Evolutionary conservation across 2,797 vertebrate genomes (phyloP), one percentile per base, ranked within the genome.

Genomic region (Urophycis tenuis): DNA sequence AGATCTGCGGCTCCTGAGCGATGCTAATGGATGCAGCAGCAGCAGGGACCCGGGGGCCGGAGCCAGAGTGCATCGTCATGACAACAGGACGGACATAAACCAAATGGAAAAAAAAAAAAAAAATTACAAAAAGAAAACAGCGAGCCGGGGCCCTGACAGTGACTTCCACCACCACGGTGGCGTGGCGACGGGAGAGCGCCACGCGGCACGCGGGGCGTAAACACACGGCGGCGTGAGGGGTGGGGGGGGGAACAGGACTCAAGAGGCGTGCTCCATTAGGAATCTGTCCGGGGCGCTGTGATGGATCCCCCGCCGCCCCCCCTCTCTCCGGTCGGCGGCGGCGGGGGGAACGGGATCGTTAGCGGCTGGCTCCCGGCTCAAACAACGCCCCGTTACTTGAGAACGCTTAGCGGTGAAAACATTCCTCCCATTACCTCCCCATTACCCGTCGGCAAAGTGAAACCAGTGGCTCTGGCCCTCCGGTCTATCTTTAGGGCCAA

Each of bases 21-120:
- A n/a, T 15, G 53, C 75, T 87, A 87, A 88, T 87, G 79, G 78
- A 39, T 3, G 78, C 73, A 85, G 79, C 45, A 53, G 75, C 31
- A 76, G 31, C 1, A 14, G 22, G 33, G 17, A 32, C 32, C 69
- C 69, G 11, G 7, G 69, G 60, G 8, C 53, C 15, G 69, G 31
- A 32, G 69, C 69, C 15, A 17, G 69, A 71, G 30, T 71, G 32
- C 69, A 71, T 71, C 6, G 30, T 29, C 60, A 67, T 67, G 60
- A 29, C 60, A 29, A 29, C 60, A 67, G 10, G 25, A 29, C 60
- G 10, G 60, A 67, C 60, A 12, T 67, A 4, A 12, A 33, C 69
- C 9, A 11, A 2, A 67, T 17, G 25, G 17, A 22, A 32, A 49
- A 39, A 41, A 29, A 79, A 70, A 35, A 71, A 71, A 30, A 73